Evolutionary conservation across 2,797 vertebrate species (phyloP), one percentile per base, ranked within the genome.

Genomic region (Cynodonichthys magdalenae): DNA sequence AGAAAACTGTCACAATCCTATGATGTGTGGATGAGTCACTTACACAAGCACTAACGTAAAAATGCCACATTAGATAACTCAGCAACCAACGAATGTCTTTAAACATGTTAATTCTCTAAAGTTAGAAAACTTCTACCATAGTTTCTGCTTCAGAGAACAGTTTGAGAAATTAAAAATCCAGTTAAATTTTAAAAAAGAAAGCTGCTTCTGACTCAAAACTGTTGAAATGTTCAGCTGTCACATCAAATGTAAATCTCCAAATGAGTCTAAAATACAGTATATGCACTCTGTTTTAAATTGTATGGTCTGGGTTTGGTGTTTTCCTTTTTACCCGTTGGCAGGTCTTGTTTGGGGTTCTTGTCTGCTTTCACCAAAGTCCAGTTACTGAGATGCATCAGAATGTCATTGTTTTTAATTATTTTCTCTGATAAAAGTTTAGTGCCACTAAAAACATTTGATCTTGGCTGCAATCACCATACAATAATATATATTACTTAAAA

Each of bases 21-120:
- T 87, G 89, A 89, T 83, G 80, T 85, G 73, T 83, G 71, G 57
- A 86, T 81, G 74, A 86, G 77, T 71, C 80, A 80, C 68, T 53
- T 62, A 69, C 69, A 68, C 64, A 63, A n/a, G n/a, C 61, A 68
- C 45, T 59, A 24, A 24, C 24, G 24, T 24, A 24, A 64, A 39
- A 71, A 57, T 60, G 69, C 65, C 57, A 70, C 59, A 45, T 67
- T 46, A 20, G 59, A 15, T 47, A 52, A 58, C 47, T 79, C 63
- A 79, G 81, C 74, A 68, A 75, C 82, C 47, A 61, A 57, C 60
- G 20, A 63, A 62, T 71, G 27, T 69, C 55, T 50, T 36, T 54
- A 80, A 70, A 53, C 15, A 11, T 18, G 24, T 18, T 17, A 59
- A 72, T 12, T 15, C 34, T 36, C 14, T 41, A 36, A 63, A 59